These are phyloP conservation scores for Pegea sp. DNA, from an alignment of 23 tunicate species.

Conservation along the genomic window DNA sequence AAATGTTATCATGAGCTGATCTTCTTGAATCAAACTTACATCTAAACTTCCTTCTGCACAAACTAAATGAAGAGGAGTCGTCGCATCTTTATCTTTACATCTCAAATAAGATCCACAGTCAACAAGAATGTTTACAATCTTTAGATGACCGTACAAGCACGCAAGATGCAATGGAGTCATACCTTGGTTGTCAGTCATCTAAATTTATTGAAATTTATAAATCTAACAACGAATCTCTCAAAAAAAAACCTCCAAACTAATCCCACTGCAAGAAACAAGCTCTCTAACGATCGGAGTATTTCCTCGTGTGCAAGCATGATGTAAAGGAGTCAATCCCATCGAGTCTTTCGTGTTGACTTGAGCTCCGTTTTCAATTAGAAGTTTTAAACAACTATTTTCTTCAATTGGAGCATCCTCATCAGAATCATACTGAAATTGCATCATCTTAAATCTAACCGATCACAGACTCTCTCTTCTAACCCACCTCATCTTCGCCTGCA, in stretches of 20 bases:
- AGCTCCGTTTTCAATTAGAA: slow-evolving; percentile 71
- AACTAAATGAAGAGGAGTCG: slow-evolving; percentile 82
- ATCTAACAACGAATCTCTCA: not conserved
- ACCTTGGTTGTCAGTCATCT: slow-evolving; percentile 89
- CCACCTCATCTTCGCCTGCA: slow-evolving; percentile 38
- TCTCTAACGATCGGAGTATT: slow-evolving; percentile 68
- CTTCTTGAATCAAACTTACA: slow-evolving; percentile 10
- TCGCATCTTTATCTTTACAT: slow-evolving; percentile 76
- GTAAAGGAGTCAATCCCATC: slow-evolving; percentile 81
- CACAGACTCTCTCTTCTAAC: not conserved
- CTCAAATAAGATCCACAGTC: slow-evolving; percentile 61
- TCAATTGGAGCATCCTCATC: slow-evolving; percentile 80
- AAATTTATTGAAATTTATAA: slow-evolving; percentile 1
- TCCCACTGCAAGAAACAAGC: slow-evolving; percentile 37
- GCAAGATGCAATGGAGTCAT: slow-evolving; percentile 87
- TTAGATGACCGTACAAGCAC: slow-evolving; percentile 40
- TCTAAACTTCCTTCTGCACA: slow-evolving; percentile 72
- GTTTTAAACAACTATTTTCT: slow-evolving; percentile 52
- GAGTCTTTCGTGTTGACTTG: slow-evolving; percentile 71
- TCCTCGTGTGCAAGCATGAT: slow-evolving; percentile 95
- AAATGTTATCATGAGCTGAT: not conserved
- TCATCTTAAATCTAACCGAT: not conserved
- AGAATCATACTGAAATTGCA: slow-evolving; percentile 19
- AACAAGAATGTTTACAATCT: slow-evolving; percentile 44
- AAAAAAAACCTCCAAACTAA: slow-evolving; percentile 51